Conservation (phyloP, 2,113 vertebrate genomes). For the Calyptomena viridis region DNA sequence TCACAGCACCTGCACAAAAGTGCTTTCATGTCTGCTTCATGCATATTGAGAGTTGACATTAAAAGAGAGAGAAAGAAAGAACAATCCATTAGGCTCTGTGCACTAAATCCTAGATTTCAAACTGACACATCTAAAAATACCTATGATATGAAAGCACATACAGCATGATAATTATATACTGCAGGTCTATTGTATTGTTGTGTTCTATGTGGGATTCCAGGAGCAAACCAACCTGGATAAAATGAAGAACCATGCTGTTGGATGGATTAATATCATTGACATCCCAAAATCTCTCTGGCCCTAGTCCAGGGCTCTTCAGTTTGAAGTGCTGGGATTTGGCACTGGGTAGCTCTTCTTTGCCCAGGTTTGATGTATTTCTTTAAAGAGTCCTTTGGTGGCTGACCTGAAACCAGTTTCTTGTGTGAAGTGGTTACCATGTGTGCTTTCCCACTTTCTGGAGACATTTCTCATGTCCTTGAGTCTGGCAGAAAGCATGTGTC, state of each 20-base stretch:
- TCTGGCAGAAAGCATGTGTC: not conserved
- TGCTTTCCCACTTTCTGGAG: not conserved
- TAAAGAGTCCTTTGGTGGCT: not conserved
- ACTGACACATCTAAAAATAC: slow-evolving; percentile 67
- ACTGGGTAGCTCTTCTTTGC: not conserved
- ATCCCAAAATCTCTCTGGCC: not conserved
- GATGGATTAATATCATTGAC: not conserved
- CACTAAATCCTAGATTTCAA: slow-evolving; percentile 65
- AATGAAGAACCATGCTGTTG: not conserved
- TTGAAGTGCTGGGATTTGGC: not conserved
- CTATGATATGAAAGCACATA: slow-evolving; percentile 61
- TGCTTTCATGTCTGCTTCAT: slow-evolving; percentile 61
- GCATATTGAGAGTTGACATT: slow-evolving; percentile 60
- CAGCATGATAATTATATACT: slow-evolving; percentile 47
- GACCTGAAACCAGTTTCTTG: not conserved
- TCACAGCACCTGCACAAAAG: slow-evolving; percentile 55
- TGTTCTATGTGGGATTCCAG: not conserved
- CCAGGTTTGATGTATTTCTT: not conserved
- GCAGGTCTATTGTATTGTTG: not conserved
- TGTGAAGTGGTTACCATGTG: not conserved
- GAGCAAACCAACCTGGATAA: not conserved
- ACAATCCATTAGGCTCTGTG: slow-evolving; percentile 59
- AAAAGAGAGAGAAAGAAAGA: slow-evolving; percentile 51
- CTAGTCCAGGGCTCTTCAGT: not conserved
- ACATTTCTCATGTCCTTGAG: not conserved